Evolutionary conservation across 2,113 vertebrate species (phyloP).

Genomic region (Serranochromis macrocephalus): DNA sequence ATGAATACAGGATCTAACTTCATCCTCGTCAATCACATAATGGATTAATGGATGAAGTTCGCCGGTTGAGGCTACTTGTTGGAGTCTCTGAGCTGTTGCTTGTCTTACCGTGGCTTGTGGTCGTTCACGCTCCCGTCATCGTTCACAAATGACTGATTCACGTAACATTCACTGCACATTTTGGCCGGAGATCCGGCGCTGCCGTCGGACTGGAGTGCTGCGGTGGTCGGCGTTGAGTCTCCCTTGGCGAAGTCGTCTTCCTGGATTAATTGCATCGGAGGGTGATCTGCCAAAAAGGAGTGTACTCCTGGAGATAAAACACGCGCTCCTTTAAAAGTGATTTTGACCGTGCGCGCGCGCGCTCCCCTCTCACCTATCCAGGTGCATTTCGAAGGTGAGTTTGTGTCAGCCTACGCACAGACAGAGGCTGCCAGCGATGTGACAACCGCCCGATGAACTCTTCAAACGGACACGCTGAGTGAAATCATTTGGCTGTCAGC

Average conservation of each 20-base stretch:
- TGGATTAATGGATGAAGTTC: background rate
- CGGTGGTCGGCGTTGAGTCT: slow-evolving; percentile 59
- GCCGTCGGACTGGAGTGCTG: slow-evolving; percentile 46
- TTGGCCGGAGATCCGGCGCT: slow-evolving; percentile 37
- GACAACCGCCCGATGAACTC: background rate
- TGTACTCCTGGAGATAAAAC: background rate
- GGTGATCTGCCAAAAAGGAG: slow-evolving; percentile 7
- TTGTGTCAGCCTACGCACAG: background rate
- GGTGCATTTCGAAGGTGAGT: slow-evolving; percentile 22
- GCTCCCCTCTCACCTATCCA: slow-evolving; percentile 27
- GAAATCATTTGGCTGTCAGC: background rate
- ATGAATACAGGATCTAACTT: background rate
- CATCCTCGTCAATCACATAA: background rate
- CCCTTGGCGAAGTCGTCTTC: slow-evolving; percentile 61
- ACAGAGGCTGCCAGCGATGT: background rate
- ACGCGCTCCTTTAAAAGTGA: background rate
- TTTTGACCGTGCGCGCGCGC: background rate
- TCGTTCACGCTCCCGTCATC: slow-evolving; percentile 70
- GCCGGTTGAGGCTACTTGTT: background rate
- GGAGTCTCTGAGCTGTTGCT: background rate
- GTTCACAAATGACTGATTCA: slow-evolving; percentile 76
- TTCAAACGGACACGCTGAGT: background rate
- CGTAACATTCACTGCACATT: slow-evolving; percentile 69
- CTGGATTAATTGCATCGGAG: slow-evolving; percentile 72
- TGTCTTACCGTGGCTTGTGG: slow-evolving; percentile 54